Percentiles rank a stretch among this genome's conserved stretches.
Evolutionary conservation across 2,888 invertebrate genomes (phyloP).

Genomic region (Auanema freiburgensis): DNA sequence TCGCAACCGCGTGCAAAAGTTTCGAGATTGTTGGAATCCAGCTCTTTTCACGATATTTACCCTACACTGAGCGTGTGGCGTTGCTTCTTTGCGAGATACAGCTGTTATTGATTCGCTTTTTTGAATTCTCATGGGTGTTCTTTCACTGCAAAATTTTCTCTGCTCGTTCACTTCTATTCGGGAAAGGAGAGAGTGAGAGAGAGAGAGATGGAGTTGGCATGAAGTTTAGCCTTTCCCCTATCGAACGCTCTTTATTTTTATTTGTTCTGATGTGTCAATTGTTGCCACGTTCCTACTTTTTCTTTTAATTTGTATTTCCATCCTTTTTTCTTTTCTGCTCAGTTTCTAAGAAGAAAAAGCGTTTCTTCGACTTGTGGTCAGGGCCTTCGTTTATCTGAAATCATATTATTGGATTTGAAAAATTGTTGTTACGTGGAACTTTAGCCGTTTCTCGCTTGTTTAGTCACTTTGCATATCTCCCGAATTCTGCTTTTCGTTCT

Average conservation of each 20-base stretch:
- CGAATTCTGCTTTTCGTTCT: background rate
- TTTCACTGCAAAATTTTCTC: constrained; percentile 3
- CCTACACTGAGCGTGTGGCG: background rate
- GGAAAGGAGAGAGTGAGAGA: too few relatives aligned
- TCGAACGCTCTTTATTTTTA: too few relatives aligned
- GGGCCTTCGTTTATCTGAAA: too few relatives aligned
- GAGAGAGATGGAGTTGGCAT: too few relatives aligned
- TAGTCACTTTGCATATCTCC: constrained; percentile 4
- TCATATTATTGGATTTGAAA: too few relatives aligned
- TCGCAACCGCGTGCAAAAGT: too few relatives aligned
- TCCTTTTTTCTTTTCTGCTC: constrained; percentile 5
- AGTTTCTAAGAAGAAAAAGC: background rate
- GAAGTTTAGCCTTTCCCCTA: too few relatives aligned
- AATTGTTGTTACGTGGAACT: too few relatives aligned
- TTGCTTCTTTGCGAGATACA: constrained; percentile 2
- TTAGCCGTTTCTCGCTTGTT: background rate
- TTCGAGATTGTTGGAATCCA: too few relatives aligned
- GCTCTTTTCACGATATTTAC: too few relatives aligned
- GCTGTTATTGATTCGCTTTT: constrained; percentile 4
- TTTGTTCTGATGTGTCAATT: background rate
- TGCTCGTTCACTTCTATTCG: background rate
- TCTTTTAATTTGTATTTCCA: constrained; percentile 6
- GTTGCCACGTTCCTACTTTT: constrained; percentile 1
- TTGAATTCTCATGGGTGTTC: constrained; percentile 8
- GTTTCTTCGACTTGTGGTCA: background rate